Percentiles rank a stretch among this genome's conserved stretches.
Evolutionary conservation across 2,113 vertebrate genomes (phyloP).

Genomic region (Zosterops lateralis): DNA sequence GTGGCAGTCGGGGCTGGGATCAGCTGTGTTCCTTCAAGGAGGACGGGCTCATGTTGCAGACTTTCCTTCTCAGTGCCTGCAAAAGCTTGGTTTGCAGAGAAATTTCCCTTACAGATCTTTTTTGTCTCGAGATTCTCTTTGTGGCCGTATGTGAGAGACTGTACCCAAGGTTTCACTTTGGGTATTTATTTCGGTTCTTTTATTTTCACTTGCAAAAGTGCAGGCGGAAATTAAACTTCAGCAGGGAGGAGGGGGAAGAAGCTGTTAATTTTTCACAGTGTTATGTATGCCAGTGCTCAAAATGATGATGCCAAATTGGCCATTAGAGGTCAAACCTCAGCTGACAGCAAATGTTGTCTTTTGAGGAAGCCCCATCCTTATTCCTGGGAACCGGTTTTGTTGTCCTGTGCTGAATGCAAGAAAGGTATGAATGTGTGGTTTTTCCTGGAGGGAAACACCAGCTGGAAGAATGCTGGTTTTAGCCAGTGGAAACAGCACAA

Average conservation of each 20-base stretch:
- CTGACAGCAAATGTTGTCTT: constrained; percentile 51
- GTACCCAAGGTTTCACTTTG: background rate
- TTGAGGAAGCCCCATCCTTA: constrained; percentile 20
- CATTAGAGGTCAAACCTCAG: constrained; percentile 40
- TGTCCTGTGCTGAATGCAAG: background rate
- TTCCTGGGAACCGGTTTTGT: constrained; percentile 47
- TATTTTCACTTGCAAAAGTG: constrained; percentile 14
- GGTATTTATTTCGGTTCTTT: constrained; percentile 14
- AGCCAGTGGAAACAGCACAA: constrained; percentile 52
- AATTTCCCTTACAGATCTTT: constrained; percentile 31
- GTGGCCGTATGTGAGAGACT: background rate
- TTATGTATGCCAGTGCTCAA: background rate
- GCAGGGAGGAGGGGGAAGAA: no score
- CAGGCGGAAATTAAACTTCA: background rate
- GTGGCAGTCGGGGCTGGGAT: constrained; percentile 43
- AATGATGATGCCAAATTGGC: constrained; percentile 35
- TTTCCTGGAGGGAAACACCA: constrained; percentile 45
- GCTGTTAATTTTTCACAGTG: constrained; percentile 2
- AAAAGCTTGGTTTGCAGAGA: constrained; percentile 25
- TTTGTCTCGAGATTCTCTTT: constrained; percentile 5
- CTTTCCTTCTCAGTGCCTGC: constrained; percentile 20
- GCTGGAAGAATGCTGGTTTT: constrained; percentile 40
- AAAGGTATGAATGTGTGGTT: constrained; percentile 38
- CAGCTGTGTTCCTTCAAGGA: constrained; percentile 61
- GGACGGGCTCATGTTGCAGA: constrained; percentile 8